Percentiles rank a stretch among this genome's conserved stretches.
Conservation (phyloP, 1,140 invertebrate species). For the Cydia strobilella region DNA sequence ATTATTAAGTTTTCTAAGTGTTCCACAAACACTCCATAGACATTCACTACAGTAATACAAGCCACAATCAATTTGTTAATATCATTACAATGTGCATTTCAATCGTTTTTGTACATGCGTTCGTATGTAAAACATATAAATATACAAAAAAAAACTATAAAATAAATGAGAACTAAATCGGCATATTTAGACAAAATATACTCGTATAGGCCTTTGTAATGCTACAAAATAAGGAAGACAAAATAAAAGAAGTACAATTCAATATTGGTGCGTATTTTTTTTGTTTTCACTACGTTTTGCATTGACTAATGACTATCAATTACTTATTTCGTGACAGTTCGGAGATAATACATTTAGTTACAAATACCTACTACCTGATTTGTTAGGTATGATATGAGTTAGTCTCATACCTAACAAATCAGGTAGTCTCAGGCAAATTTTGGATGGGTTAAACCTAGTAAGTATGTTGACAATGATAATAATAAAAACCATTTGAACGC, state of each 20-base stretch:
- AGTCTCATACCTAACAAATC: too few relatives aligned
- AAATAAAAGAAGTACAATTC: constrained; percentile 34
- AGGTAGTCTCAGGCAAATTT: too few relatives aligned
- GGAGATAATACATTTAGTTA: neutral
- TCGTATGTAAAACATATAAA: constrained; percentile 39
- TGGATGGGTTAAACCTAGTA: too few relatives aligned
- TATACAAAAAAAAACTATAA: constrained; percentile 38
- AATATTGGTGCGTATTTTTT: neutral
- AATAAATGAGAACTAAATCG: constrained; percentile 36
- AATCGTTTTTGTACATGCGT: constrained; percentile 33
- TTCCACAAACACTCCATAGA: constrained; percentile 31
- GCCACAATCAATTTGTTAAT: constrained; percentile 32
- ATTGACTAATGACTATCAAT: neutral
- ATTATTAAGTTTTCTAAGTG: neutral
- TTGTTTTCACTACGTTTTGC: constrained; percentile 15
- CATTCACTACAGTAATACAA: constrained; percentile 30
- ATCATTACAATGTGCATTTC: constrained; percentile 35
- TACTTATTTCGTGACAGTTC: neutral
- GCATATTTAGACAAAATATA: constrained; percentile 31
- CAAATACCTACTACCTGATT: too few relatives aligned
- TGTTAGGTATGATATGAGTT: too few relatives aligned
- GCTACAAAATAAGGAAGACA: constrained; percentile 40
- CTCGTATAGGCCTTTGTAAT: constrained; percentile 37
- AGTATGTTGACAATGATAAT: too few relatives aligned
- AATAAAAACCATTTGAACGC: too few relatives aligned